These are phyloP conservation scores for Zootermopsis nevadensis DNA, from an alignment of 2,888 invertebrate genomes.

Conservation along the genomic window DNA sequence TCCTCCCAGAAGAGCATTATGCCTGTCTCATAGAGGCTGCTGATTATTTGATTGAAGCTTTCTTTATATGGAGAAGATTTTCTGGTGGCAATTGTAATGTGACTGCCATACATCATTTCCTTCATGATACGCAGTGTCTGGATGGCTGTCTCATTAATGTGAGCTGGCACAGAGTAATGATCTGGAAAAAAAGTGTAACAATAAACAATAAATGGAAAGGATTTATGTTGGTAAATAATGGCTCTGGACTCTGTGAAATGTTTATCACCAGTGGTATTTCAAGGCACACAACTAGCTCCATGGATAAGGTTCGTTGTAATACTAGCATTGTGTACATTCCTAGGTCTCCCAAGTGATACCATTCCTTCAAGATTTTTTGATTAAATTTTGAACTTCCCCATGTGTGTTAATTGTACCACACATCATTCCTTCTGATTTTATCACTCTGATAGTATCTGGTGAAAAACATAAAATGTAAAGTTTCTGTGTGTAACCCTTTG, in stretches of 20 bases:
- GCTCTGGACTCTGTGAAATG: neutral
- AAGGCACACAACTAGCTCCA: too few species aligned
- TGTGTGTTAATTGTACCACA: too few species aligned
- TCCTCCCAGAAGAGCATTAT: neutral
- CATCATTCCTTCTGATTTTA: too few species aligned
- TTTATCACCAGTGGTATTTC: neutral
- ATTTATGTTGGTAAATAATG: too few species aligned
- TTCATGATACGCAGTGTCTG: conserved; percentile 5
- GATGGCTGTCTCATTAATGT: neutral
- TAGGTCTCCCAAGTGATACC: too few species aligned
- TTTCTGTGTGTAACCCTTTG: too few species aligned
- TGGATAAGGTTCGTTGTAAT: neutral
- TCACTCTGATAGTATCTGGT: too few species aligned
- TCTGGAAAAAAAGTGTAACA: neutral
- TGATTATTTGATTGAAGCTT: neutral
- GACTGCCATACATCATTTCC: neutral
- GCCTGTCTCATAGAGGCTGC: conserved; percentile 1
- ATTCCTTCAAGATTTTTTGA: too few species aligned
- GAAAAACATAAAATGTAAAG: too few species aligned
- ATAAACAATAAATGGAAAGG: neutral
- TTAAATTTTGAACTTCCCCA: too few species aligned
- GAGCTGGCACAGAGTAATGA: neutral
- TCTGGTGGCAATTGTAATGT: neutral
- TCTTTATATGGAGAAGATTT: conserved; percentile 3
- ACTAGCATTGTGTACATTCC: too few species aligned